phyloP scores from a whole-genome alignment of 64 coral and sea anemone species.

The Astreopora myriophthalma region DNA sequence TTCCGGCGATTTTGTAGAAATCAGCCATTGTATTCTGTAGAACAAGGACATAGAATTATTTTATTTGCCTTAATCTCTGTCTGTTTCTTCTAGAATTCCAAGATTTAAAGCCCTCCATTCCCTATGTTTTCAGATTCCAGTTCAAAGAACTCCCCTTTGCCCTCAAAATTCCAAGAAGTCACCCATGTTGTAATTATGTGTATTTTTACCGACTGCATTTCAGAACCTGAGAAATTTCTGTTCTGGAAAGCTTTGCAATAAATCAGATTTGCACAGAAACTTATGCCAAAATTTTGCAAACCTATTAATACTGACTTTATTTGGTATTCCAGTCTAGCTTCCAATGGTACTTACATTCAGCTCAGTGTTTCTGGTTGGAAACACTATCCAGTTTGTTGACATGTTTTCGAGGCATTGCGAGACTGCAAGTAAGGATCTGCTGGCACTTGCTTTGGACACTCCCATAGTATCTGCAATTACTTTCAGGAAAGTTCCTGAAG shows the following conservation, averaged over 20 bases:
- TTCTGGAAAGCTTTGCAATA: neutral
- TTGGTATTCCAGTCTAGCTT: neutral
- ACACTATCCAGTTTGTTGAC: neutral
- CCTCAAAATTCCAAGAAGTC: no score
- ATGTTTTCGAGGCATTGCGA: neutral
- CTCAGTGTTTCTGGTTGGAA: neutral
- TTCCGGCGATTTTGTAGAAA: constrained; percentile 2
- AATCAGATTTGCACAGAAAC: neutral
- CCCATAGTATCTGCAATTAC: constrained; percentile 10
- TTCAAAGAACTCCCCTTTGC: no score
- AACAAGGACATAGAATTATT: neutral
- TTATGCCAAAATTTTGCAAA: neutral
- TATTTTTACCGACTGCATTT: neutral
- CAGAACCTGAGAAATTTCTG: neutral
- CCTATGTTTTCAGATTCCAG: neutral
- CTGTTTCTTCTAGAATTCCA: neutral
- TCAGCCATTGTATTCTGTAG: constrained; percentile 29
- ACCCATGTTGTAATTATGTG: neutral
- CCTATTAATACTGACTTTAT: neutral
- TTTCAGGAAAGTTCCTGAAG: neutral
- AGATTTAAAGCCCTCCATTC: neutral
- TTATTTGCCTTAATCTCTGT: neutral
- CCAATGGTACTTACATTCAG: constrained; percentile 12
- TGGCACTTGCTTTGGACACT: neutral
- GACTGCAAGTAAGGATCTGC: neutral